These are phyloP conservation scores for Xenentodon cancila DNA, from an alignment of 2,797 vertebrate genomes.

Conservation along the genomic window DNA sequence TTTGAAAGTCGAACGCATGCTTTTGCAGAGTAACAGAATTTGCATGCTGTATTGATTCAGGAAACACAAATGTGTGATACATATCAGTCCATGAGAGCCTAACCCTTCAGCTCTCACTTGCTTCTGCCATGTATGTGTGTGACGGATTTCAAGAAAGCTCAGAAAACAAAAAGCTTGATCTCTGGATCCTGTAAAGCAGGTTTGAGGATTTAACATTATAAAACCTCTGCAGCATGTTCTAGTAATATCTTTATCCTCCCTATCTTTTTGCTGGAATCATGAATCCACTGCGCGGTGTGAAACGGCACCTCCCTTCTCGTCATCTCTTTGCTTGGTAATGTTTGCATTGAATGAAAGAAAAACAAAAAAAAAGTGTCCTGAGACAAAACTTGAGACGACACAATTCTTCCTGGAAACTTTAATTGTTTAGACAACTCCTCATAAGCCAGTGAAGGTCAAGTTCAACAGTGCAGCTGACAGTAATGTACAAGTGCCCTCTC, in stretches of 20 bases:
- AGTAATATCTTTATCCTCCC: constrained; percentile 24
- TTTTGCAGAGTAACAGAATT: too few relatives aligned
- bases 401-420: constrained; percentile 78
- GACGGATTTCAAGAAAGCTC: constrained; percentile 32
- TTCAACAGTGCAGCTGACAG: constrained; percentile 76
- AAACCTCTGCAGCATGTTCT: constrained; percentile 24
- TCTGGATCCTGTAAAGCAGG: constrained; percentile 43
- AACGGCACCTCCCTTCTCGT: constrained; percentile 13
- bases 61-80: too few relatives aligned
- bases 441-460: constrained; percentile 74
- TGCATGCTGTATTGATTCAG: too few relatives aligned
- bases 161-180: constrained; percentile 37
- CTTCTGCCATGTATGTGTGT: constrained; percentile 14
- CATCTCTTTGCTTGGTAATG: constrained; percentile 8
- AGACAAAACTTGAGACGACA: constrained; percentile 76
- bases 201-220: constrained; percentile 12
- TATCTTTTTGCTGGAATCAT: constrained; percentile 11
- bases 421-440: constrained; percentile 81
- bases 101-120: too few relatives aligned
- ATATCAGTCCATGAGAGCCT: too few relatives aligned
- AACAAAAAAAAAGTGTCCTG: constrained; percentile 4
- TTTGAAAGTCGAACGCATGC: too few relatives aligned
- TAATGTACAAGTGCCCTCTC: constrained; percentile 74
- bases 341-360: constrained; percentile 25
- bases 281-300: constrained; percentile 1